Evolutionary conservation across 2,888 invertebrate species (phyloP).

Genomic region (Uloborus plumipes): DNA sequence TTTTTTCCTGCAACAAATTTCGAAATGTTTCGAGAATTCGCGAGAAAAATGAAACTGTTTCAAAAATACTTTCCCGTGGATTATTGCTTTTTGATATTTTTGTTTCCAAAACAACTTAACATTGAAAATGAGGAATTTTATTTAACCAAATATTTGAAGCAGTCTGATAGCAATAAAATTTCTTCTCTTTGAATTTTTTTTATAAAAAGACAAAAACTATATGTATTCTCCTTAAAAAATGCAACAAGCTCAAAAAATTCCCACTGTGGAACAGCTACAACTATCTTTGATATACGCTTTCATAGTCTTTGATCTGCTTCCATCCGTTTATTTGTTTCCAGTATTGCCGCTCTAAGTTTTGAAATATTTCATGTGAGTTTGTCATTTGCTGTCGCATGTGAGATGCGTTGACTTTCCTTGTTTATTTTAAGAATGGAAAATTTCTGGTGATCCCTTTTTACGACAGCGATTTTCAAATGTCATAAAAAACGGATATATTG

Average conservation of each 20-base stretch:
- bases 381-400: constrained; percentile 53
- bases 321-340: constrained; percentile 48
- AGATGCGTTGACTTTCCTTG: constrained; percentile 49
- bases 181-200: no score
- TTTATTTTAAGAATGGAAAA: constrained; percentile 56
- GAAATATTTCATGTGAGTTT: constrained; percentile 50
- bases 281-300: constrained; percentile 50
- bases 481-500: constrained; percentile 54
- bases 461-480: constrained; percentile 52
- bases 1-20: no score
- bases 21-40: no score
- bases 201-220: no score
- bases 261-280: constrained; percentile 40
- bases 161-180: no score
- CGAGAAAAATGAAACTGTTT: no score
- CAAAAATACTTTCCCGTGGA: no score
- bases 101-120: no score
- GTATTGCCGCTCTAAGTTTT: constrained; percentile 37
- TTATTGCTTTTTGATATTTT: no score
- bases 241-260: background rate
- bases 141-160: no score
- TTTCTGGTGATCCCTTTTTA: constrained; percentile 54
- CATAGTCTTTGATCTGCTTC: constrained; percentile 37
- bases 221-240: no score
- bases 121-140: no score